A percentile compares a stretch with the other conserved stretches of the same genome.
These are phyloP conservation scores for Dromiciops gliroides DNA, from an alignment of 2,113 vertebrate genomes.

Conservation along the genomic window DNA sequence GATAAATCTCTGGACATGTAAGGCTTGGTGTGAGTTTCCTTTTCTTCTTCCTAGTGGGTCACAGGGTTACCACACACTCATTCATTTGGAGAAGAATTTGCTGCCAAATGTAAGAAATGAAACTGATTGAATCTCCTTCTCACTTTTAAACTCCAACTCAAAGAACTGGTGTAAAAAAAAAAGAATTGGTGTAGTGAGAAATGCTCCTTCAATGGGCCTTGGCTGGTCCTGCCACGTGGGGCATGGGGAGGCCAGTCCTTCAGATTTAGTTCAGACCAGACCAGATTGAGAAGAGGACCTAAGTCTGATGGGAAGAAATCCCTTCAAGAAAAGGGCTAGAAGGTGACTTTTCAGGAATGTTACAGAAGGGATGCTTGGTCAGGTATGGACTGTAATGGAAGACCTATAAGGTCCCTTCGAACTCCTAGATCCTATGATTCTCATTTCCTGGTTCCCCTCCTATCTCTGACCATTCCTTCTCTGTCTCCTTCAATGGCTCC, in stretches of 20 bases:
- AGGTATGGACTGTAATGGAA: neutral
- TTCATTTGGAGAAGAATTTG: neutral
- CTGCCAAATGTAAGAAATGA: neutral
- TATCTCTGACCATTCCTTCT: too few relatives aligned
- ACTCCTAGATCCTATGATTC: neutral
- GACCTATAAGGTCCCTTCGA: neutral
- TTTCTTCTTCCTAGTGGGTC: neutral
- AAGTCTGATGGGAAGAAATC: neutral
- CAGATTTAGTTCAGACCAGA: neutral
- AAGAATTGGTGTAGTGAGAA: neutral
- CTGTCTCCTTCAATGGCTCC: too few relatives aligned
- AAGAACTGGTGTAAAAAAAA: too few relatives aligned
- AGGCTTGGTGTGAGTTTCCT: neutral
- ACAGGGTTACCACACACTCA: neutral
- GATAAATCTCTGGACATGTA: neutral
- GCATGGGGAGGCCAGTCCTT: neutral
- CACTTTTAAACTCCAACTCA: neutral
- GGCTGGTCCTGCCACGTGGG: neutral
- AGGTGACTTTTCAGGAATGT: neutral
- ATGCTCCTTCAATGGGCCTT: neutral
- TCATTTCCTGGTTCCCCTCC: neutral
- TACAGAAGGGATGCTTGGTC: neutral
- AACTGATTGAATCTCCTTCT: neutral
- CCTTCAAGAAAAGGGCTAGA: neutral
- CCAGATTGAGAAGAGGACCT: neutral